Base-by-base conservation (phyloP, 1,140 invertebrate species). In the Aradophagus sp. region DNA sequence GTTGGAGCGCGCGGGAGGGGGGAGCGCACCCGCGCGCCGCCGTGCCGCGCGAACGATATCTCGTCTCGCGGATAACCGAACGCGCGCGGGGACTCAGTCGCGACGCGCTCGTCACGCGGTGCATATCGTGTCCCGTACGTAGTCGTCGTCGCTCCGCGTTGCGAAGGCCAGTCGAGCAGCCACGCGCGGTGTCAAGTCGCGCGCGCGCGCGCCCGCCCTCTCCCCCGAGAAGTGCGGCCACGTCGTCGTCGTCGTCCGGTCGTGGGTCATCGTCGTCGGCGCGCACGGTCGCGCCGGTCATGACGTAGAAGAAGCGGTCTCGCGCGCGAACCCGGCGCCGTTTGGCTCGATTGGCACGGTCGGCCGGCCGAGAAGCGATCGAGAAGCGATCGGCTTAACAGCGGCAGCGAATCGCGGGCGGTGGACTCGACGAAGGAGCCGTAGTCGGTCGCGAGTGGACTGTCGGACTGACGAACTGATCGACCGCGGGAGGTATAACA, bases 21-120 rank as follows among this genome's bases (percentile, higher is more conserved):
- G 47, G 67, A 48, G 66, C 29, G 36, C 68, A n/a, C 59, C 48
- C 71, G 56, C 66, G 62, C 66, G 67, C 72, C 63, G 48, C 44
- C 23, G 47, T 44, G 41, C 62, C 66, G 27, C 5, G 58, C 62
- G 65, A 67, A 74, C 73, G 73, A 73, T 73, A 73, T 75, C 77
- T 66, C 52, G 56, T 59, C 61, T 62, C 62, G 72, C 73, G 71
- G 65, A 70, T 73, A 74, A 76, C 74, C 68, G 50, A 63, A 34
- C 70, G 71, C 73, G 74, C 74, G 74, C 65, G 65, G 75, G 72
- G 59, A 78, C 76, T 86, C 82, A 86, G 84, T 86, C 81, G 84
- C 82, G 84, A 84, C 84, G 84, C 84, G 83, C 81, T 82, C 82
- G 79, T 82, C 84, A 84, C 82, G 79, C 83, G 82, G 82, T 83